These are phyloP conservation scores for Bubo scandiacus DNA, from an alignment of 2,113 vertebrate species.

Conservation along the genomic window DNA sequence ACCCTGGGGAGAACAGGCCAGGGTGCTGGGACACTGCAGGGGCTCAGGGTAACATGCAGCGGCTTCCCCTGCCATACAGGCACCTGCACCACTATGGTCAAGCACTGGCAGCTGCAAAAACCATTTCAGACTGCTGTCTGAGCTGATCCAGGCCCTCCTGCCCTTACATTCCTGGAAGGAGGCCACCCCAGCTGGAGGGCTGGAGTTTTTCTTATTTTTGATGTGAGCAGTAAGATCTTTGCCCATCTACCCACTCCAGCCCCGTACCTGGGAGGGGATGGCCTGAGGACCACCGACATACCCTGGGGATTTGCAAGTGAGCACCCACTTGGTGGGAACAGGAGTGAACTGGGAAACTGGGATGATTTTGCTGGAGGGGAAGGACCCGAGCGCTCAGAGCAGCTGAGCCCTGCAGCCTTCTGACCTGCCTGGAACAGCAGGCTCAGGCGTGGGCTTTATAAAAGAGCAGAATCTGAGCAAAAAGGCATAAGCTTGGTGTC, in stretches of 20 bases:
- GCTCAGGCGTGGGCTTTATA: not conserved
- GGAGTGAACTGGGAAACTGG: not conserved
- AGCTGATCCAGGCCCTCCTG: not conserved
- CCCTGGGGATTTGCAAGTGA: not conserved
- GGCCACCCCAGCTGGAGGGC: not conserved
- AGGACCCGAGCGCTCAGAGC: not conserved
- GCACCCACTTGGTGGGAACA: rapidly evolving
- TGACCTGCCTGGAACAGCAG: not conserved
- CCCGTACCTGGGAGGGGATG: not conserved
- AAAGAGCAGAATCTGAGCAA: not conserved
- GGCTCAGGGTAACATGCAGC: rapidly evolving
- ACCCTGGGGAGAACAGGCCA: not conserved
- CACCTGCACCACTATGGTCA: not conserved
- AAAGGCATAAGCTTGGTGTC: not conserved
- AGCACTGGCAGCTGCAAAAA: not conserved
- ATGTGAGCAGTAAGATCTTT: not conserved
- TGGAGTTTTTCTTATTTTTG: not conserved
- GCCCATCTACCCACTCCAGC: rapidly evolving
- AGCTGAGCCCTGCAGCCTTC: not conserved
- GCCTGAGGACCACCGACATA: rapidly evolving
- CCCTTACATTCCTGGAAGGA: not conserved
- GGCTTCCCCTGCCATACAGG: not conserved
- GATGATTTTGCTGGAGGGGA: not conserved
- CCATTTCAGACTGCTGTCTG: not conserved
- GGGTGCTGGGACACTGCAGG: not conserved